These are phyloP conservation scores for Tetragonula carbonaria DNA, from an alignment of 2,888 invertebrate genomes.

Conservation along the genomic window DNA sequence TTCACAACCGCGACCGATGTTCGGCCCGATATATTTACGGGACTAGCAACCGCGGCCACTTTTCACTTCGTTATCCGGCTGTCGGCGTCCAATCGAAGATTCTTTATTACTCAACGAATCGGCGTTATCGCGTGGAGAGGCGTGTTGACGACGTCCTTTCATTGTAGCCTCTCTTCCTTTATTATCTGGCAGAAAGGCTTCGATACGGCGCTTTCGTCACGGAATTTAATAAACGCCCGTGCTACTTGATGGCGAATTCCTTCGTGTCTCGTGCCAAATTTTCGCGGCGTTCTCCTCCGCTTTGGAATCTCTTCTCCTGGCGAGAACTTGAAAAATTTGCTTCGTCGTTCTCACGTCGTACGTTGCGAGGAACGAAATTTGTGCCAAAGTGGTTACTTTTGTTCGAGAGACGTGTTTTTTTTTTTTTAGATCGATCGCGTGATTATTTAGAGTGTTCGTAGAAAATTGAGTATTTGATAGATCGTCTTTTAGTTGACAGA, in stretches of 20 bases:
- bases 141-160: slow-evolving; percentile 4
- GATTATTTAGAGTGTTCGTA: no score
- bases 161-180: slow-evolving; percentile 19
- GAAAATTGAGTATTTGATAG: no score
- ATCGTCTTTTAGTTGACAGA: neutral
- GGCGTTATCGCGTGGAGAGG: slow-evolving; percentile 36
- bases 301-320: neutral
- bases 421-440: no score
- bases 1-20: slow-evolving; percentile 28
- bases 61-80: slow-evolving; percentile 38
- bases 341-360: no score
- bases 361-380: neutral
- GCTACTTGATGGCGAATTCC: neutral
- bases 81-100: neutral
- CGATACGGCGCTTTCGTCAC: neutral
- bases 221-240: neutral
- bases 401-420: no score
- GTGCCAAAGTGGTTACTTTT: neutral
- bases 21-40: slow-evolving; percentile 32
- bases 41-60: slow-evolving; percentile 32
- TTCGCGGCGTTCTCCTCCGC: neutral
- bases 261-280: neutral
- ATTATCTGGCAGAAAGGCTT: slow-evolving; percentile 6
- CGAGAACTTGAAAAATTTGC: no score
- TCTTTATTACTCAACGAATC: slow-evolving; percentile 47